Percentiles rank a stretch among this genome's conserved stretches.
Conservation (phyloP, 2,888 invertebrate species). For the Gibbula magus region DNA sequence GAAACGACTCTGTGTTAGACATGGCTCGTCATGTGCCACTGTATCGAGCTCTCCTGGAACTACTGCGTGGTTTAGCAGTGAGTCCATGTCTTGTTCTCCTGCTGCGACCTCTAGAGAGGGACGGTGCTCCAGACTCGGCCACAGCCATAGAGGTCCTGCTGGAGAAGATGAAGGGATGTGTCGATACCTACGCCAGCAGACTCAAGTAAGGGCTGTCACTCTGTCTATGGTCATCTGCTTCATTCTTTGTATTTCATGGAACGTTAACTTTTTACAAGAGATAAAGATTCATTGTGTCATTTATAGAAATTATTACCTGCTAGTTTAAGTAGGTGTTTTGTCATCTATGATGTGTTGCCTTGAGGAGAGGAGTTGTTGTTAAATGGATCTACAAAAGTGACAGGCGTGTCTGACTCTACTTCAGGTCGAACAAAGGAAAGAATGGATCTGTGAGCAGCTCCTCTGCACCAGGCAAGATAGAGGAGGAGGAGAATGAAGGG, state of each 20-base stretch:
- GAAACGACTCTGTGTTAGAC: slow-evolving; percentile 96
- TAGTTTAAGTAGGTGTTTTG: too few species aligned
- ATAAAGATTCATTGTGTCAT: too few species aligned
- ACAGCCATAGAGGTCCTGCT: slow-evolving; percentile 85
- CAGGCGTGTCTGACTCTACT: background rate
- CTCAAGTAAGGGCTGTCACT: slow-evolving; percentile 65
- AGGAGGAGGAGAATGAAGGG: slow-evolving; percentile 91
- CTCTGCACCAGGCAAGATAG: slow-evolving; percentile 74
- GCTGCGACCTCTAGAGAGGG: slow-evolving; percentile 78
- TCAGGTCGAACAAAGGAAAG: slow-evolving; percentile 64
- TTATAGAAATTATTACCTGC: too few species aligned
- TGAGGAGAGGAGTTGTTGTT: too few species aligned
- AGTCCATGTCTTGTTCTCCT: slow-evolving; percentile 79
- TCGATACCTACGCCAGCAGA: slow-evolving; percentile 88
- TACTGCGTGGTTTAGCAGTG: slow-evolving; percentile 85
- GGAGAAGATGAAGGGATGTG: slow-evolving; percentile 91
- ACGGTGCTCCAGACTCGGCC: slow-evolving; percentile 73
- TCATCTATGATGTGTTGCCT: too few species aligned
- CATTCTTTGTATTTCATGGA: too few species aligned
- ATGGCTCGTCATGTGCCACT: slow-evolving; percentile 97
- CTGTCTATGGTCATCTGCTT: too few species aligned
- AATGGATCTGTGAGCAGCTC: slow-evolving; percentile 39
- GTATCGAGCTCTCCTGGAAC: slow-evolving; percentile 87
- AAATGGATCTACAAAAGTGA: background rate
- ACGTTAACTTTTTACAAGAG: too few species aligned